Conservation (phyloP, 2,113 vertebrate genomes). For the Sigmodon hispidus region DNA sequence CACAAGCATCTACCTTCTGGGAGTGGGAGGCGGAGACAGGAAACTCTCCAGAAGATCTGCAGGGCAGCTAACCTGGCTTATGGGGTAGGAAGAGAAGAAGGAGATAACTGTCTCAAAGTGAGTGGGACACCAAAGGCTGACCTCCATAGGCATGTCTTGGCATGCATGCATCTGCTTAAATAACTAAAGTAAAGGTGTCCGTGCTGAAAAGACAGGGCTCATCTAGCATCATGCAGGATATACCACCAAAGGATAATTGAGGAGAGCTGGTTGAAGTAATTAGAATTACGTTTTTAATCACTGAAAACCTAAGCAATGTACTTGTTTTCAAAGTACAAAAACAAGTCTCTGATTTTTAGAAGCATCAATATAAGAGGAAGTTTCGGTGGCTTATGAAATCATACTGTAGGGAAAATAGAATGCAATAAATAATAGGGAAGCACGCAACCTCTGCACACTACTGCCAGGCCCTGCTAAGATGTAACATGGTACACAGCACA, state of each 20-base stretch:
- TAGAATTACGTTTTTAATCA: too few relatives aligned
- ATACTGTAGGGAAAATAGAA: neutral
- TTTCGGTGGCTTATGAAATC: neutral
- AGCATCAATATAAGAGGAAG: neutral
- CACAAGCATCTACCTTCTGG: neutral
- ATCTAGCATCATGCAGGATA: too few relatives aligned
- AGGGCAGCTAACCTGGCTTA: neutral
- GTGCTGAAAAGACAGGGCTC: neutral
- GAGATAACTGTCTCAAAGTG: neutral
- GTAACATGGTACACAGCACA: too few relatives aligned
- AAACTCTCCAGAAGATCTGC: neutral
- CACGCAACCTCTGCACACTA: neutral
- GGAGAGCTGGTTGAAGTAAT: neutral
- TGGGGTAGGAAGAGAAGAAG: neutral
- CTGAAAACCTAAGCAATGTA: neutral
- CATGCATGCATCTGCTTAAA: neutral
- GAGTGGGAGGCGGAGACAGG: neutral
- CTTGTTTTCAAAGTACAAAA: neutral
- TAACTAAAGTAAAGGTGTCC: neutral
- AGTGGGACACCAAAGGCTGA: neutral
- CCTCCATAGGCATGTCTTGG: neutral
- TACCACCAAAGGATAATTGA: fast-evolving
- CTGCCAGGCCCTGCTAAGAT: fast-evolving
- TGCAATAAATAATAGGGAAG: neutral
- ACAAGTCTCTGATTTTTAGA: neutral